Evolutionary conservation across 2,113 vertebrate species (phyloP).

Genomic region (Serilophus lunatus): DNA sequence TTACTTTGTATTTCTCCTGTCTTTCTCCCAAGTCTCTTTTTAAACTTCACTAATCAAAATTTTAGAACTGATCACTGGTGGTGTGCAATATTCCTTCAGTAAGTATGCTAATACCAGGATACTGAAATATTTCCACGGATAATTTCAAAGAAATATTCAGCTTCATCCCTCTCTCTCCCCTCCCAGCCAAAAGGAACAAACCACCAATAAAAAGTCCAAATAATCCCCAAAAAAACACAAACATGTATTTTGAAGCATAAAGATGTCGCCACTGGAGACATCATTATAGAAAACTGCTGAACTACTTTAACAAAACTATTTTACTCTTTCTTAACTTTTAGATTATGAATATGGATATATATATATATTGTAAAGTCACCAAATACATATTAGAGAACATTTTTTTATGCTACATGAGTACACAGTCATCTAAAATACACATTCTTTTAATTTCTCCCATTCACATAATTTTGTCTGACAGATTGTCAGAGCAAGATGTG

Average conservation of each 20-base stretch:
- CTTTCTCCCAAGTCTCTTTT: neutral
- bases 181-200: neutral
- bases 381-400: neutral
- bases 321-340: neutral
- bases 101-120: neutral
- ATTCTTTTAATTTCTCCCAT: neutral
- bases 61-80: neutral
- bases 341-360: neutral
- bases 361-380: neutral
- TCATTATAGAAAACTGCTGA: neutral
- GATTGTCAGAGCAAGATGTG: neutral
- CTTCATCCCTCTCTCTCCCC: neutral
- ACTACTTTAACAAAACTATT: neutral
- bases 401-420: neutral
- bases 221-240: neutral
- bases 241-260: neutral
- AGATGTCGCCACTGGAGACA: neutral
- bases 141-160: neutral
- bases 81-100: neutral
- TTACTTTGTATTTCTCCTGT: neutral
- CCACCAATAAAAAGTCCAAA: neutral
- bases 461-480: neutral
- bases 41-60: neutral
- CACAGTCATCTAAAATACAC: neutral
- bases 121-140: neutral